Conservation (phyloP, 2,797 vertebrate genomes). For the Sebastes taczanowskii region DNA sequence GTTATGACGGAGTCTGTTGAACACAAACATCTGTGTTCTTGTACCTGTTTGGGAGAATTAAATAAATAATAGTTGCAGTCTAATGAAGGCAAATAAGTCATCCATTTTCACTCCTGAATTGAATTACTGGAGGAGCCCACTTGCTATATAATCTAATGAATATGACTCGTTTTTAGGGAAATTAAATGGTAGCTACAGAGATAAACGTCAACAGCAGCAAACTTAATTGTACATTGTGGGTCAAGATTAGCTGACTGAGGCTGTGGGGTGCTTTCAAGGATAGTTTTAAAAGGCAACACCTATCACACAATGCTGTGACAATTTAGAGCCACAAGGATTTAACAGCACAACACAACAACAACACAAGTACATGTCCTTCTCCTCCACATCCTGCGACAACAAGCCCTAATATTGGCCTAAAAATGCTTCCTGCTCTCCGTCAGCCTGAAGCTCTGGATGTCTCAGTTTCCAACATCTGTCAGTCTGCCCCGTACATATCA, state of each 20-base stretch:
- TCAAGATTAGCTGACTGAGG: neutral
- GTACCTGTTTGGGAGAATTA: neutral
- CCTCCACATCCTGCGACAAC: neutral
- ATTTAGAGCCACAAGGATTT: constrained; percentile 43
- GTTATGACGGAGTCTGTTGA: neutral
- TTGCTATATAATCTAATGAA: neutral
- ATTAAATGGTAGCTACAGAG: neutral
- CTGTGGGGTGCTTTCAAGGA: neutral
- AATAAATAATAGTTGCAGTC: neutral
- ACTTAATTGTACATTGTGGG: neutral
- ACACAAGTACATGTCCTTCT: neutral
- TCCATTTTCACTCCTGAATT: neutral
- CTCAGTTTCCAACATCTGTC: neutral
- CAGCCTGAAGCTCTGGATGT: neutral
- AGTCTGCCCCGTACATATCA: neutral
- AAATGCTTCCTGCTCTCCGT: neutral
- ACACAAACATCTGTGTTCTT: neutral
- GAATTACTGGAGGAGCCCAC: neutral
- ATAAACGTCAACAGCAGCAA: neutral
- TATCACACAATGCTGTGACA: constrained; percentile 58
- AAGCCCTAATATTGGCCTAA: neutral
- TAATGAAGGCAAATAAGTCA: neutral
- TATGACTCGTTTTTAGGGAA: neutral
- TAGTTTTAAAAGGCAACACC: constrained; percentile 4
- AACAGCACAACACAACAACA: neutral